Evolutionary conservation across 1,140 invertebrate species (phyloP), one percentile per base, ranked within the genome.

Genomic region (Lepidurus couesii): DNA sequence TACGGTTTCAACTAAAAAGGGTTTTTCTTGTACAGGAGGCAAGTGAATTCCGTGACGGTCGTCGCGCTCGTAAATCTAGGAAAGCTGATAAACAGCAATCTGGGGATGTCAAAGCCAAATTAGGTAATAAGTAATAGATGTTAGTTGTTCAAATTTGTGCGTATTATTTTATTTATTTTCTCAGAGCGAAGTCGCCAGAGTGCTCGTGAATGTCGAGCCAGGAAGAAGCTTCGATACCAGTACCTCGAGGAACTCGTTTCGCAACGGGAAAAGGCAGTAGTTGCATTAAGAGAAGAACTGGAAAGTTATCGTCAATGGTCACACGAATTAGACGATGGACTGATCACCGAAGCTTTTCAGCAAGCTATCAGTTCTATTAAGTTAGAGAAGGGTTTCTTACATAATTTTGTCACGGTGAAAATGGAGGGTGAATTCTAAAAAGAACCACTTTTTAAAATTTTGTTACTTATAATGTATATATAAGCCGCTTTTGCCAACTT

Each of bases 161-260:
- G 16, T 47, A 11, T 16, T 47, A 16, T 11, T 47, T 47, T 47
- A 11, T 47, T 47, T 47, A 16, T 16, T 47, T 47, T 65, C 2
- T 11, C 84, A 95, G 96, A 98, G 87, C 89, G 96, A 76, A 98
- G 96, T 86, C 89, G 96, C 81, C 96, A 98, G 88, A 97, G 95
- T 88, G 97, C 97, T 80, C 89, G 96, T 82, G 97, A 98, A 88
- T 99, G 96, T 85, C 90, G 97, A 81, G 96, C 96, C 47, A 88
- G 97, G 65, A 99, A 99, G 87, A 98, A 99, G 84, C 89, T 98
- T 65, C 89, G 97, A 42, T 98, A 98, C 85, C 96, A 99, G 86
- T 98, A 99, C 85, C 88, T 99, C 77, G 97, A 98, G 86, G 96
- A 99, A 85, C 86, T 98, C 76, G 96, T 98, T 1, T 88, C 92